A percentile compares a stretch with the other conserved stretches of the same genome.
Conservation (phyloP, 1,140 invertebrate species). For the Calliphora vicina region DNA sequence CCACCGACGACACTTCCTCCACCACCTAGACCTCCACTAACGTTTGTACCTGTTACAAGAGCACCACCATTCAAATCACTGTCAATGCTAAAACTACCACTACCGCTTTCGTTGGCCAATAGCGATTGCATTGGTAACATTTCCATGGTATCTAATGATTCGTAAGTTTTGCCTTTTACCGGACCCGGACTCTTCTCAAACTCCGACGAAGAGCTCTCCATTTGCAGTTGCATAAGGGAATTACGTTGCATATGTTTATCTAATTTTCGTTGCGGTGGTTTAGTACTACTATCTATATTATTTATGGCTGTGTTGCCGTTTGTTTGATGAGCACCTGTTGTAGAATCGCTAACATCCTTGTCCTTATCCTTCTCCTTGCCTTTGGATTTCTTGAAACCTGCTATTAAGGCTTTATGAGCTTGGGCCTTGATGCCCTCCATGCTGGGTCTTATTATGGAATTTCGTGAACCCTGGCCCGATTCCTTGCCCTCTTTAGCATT, state of each 20-base stretch:
- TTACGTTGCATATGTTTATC: conserved; percentile 61
- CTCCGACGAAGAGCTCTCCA: conserved; percentile 42
- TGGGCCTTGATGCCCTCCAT: conserved; percentile 62
- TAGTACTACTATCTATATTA: conserved; percentile 40
- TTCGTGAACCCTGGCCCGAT: conserved; percentile 44
- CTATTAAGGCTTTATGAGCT: conserved; percentile 60
- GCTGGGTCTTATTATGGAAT: conserved; percentile 57
- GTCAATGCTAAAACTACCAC: conserved; percentile 59
- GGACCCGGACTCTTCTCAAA: conserved; percentile 47
- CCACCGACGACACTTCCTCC: conserved; percentile 41
- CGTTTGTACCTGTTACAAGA: conserved; percentile 37
- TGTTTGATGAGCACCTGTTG: conserved; percentile 36
- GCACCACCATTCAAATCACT: conserved; percentile 44
- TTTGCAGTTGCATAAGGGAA: conserved; percentile 55
- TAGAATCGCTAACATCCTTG: conserved; percentile 32
- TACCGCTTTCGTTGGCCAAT: conserved; percentile 56
- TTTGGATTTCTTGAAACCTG: conserved; percentile 61
- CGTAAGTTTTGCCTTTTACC: conserved; percentile 47
- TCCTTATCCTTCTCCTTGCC: conserved; percentile 61
- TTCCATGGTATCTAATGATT: conserved; percentile 48
- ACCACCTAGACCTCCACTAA: conserved; percentile 31
- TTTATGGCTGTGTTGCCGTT: conserved; percentile 42
- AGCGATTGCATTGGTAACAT: conserved; percentile 55
- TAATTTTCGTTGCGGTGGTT: conserved; percentile 59
- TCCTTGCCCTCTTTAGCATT: conserved; percentile 46